These are phyloP conservation scores for Bombus ignitus DNA, from an alignment of 1,140 invertebrate species.

Conservation along the genomic window DNA sequence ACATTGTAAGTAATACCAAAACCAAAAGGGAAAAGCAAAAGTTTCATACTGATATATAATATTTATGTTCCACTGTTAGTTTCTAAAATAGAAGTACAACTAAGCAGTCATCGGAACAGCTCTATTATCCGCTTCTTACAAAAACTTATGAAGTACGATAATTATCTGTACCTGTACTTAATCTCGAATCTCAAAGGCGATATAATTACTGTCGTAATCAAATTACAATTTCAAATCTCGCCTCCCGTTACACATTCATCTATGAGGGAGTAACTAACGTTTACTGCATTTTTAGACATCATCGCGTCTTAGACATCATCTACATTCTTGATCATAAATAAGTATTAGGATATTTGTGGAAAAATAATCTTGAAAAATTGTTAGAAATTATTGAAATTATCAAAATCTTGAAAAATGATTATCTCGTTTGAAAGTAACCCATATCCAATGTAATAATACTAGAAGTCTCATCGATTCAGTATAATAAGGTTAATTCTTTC, in stretches of 20 bases:
- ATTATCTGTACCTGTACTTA: no score
- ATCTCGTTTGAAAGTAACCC: not conserved
- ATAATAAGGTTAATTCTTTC: no score
- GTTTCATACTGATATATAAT: not conserved
- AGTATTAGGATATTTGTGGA: no score
- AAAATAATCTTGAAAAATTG: not conserved
- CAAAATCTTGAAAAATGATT: not conserved
- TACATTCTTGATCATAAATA: not conserved
- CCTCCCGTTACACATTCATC: not conserved
- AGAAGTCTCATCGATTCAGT: not conserved
- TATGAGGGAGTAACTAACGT: not conserved
- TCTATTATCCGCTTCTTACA: not conserved
- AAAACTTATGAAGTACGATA: not conserved
- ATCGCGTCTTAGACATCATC: not conserved
- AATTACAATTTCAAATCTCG: constrained; percentile 7
- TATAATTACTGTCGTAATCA: constrained; percentile 1
- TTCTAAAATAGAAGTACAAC: not conserved
- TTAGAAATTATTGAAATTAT: not conserved
- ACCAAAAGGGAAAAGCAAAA: not conserved
- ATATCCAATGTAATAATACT: not conserved
- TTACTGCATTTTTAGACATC: not conserved
- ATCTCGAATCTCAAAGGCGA: not conserved
- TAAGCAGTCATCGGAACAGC: no score
- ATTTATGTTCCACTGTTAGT: not conserved
- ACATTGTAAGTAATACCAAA: not conserved